Evolutionary conservation across 2,113 vertebrate genomes (phyloP), one percentile per base, ranked within the genome.

Genomic region (Pomatorhinus ruficollis): DNA sequence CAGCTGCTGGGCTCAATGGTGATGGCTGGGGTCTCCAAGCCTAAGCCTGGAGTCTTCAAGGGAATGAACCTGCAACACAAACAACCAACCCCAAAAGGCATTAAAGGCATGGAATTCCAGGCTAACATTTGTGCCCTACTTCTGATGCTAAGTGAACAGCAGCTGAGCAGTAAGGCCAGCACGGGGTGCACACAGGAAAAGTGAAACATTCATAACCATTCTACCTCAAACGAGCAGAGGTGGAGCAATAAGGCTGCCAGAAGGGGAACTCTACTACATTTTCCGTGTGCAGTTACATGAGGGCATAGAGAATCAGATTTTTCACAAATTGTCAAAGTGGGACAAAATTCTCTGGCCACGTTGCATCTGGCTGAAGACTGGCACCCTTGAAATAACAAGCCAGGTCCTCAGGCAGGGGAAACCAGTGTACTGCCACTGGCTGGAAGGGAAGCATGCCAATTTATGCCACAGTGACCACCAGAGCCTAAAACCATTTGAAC

Each of bases 1-100:
- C 99, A 99, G 98, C 99, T 99, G 98, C 99, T 99, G 98, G 99
- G 99, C 98, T 99, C 99, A 98, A 99, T 99, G 98, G 97, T 99
- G 99, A 98, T 98, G 98, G 98, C 97, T 98, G 98, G 98, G 97
- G 97, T 98, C 98, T 99, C 99, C 99, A 99, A 99, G 99, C 99
- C 98, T 95, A 98, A 98, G 99, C 99, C 98, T 99, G 99, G 99
- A 99, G 98, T 97, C 98, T 97, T 98, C 98, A 98, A 98, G 98
- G 98, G 98, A 97, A 98, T 98, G 98, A 97, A 99, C 98, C 99
- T 99, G 97, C 81, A 98, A 98, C 93, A 95, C 89, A 98, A 97
- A 97, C 59, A 97, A 54, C 87, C 49, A 94, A 92, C 39, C 96
- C 93, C 95, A 86, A 83, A 81, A 95, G 27, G 91, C 19, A 40